Percentiles rank a stretch among this genome's conserved stretches.
Evolutionary conservation across 1,140 invertebrate genomes (phyloP).

Genomic region (Solen grandis): DNA sequence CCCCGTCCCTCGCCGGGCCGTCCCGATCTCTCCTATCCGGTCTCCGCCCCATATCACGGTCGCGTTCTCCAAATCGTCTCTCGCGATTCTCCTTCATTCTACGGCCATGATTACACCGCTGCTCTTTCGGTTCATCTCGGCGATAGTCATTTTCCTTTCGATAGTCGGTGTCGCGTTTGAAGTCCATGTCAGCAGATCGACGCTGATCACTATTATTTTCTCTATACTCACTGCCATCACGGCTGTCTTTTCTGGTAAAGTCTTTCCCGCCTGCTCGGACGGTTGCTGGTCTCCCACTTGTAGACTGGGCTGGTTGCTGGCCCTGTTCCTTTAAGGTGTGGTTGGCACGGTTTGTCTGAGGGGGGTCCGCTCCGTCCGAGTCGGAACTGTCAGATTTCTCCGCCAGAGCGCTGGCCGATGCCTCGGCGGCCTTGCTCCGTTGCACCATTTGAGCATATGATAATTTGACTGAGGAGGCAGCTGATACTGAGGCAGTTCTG

Average conservation of each 20-base stretch:
- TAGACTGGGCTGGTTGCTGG: conserved; percentile 62
- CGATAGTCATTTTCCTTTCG: conserved; percentile 45
- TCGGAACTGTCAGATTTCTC: conserved; percentile 41
- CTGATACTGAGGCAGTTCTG: conserved; percentile 52
- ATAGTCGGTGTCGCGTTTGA: conserved; percentile 30
- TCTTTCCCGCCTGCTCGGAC: conserved; percentile 64
- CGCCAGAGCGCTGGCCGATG: conserved; percentile 54
- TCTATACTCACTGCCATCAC: not conserved
- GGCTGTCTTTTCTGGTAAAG: conserved; percentile 64
- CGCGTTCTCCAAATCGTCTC: conserved; percentile 29
- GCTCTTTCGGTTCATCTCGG: conserved; percentile 59
- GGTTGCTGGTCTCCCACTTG: conserved; percentile 35
- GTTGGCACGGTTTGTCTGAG: conserved; percentile 42
- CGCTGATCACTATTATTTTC: conserved; percentile 39
- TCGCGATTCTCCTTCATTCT: conserved; percentile 73
- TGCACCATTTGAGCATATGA: conserved; percentile 93
- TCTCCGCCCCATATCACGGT: conserved; percentile 21
- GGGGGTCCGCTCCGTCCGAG: conserved; percentile 49
- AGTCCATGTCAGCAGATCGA: conserved; percentile 20
- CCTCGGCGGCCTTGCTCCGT: conserved; percentile 75
- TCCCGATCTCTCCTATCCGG: conserved; percentile 23
- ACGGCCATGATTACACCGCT: conserved; percentile 59
- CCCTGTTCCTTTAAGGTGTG: conserved; percentile 72
- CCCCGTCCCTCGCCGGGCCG: not conserved
- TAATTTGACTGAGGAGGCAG: conserved; percentile 82